Percentiles rank a stretch among this genome's conserved stretches.
Conservation (phyloP, 1,140 invertebrate genomes). For the Diorhabda sublineata region DNA sequence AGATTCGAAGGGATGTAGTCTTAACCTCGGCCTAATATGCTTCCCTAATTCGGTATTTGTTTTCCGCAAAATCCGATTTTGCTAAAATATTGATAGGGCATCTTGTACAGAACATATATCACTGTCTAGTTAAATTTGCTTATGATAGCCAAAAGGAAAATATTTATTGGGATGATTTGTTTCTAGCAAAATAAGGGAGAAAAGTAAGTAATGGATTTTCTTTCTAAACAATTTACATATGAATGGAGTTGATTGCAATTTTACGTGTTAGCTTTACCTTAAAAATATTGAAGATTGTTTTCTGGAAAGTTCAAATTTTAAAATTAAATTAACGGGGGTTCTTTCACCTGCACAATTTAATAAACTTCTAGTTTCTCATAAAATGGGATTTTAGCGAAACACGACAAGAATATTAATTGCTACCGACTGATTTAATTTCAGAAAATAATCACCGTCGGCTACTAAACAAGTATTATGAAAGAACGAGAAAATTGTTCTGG, state of each 20-base stretch:
- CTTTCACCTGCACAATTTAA: not conserved
- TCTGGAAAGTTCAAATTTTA: too few species aligned
- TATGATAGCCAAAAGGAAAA: conserved; percentile 3
- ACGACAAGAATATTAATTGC: not conserved
- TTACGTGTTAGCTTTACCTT: too few species aligned
- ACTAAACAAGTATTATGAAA: too few species aligned
- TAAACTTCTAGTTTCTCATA: not conserved
- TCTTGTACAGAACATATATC: conserved; percentile 21
- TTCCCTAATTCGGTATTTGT: conserved; percentile 18
- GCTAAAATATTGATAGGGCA: conserved; percentile 26
- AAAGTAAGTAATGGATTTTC: too few species aligned
- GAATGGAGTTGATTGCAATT: too few species aligned
- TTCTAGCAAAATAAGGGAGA: not conserved
- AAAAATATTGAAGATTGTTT: too few species aligned
- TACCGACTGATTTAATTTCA: not conserved
- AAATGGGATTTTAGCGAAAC: not conserved
- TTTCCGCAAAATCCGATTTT: conserved; percentile 22
- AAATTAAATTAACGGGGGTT: too few species aligned
- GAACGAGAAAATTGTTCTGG: too few species aligned
- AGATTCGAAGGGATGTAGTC: not conserved
- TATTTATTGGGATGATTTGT: not conserved
- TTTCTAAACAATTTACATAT: too few species aligned
- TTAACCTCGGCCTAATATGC: conserved; percentile 12
- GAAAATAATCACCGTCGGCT: not conserved
- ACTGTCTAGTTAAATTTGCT: conserved; percentile 26